Evolutionary conservation across 2,888 invertebrate species (phyloP), one percentile per base, ranked within the genome.

Genomic region (Leptinotarsa rubiginosa): DNA sequence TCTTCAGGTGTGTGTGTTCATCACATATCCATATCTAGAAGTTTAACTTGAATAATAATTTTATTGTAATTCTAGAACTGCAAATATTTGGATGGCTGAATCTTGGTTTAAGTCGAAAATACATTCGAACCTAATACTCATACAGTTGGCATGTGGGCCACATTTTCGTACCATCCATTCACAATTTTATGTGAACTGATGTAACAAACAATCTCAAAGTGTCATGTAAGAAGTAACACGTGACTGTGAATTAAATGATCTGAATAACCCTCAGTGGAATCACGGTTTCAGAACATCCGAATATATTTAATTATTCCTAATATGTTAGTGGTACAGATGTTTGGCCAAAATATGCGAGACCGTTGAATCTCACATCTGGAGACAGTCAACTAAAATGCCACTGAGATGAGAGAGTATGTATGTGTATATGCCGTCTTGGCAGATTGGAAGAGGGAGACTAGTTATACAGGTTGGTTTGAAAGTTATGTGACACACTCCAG

Each of bases 301-400:
- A 62, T 31, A 62, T 62, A 16, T 31, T 25, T 41, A 69, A 69
- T 69, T 56, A 69, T 56, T 47, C 49, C 31, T 69, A 47, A 69
- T 69, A 31, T 69, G 47, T 54, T 41, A n/a, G 52, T 56, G 56
- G 41, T 69, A 56, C 83, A 83, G 81, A 83, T 82, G 82, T 81
- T 81, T 78, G 76, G 77, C 80, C 79, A 80, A 83, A 83, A 82
- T 81, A 83, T 82, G 80, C 79, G 74, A 79, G 81, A 82, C 82
- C 80, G 82, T 82, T 82, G 81, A 78, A 74, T 75, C 73, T 75
- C 78, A 76, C 81, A 81, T 80, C 81, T 84, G 84, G 79, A 73
- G 75, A 74, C 65, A 66, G 70, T 41, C 41, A 62, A 31, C 41
- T 62, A n/a, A 41, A 31, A 62, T 62, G 25, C 62, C 62, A 62